Conservation (phyloP, 2,888 invertebrate species). For the Tineola bisselliella region DNA sequence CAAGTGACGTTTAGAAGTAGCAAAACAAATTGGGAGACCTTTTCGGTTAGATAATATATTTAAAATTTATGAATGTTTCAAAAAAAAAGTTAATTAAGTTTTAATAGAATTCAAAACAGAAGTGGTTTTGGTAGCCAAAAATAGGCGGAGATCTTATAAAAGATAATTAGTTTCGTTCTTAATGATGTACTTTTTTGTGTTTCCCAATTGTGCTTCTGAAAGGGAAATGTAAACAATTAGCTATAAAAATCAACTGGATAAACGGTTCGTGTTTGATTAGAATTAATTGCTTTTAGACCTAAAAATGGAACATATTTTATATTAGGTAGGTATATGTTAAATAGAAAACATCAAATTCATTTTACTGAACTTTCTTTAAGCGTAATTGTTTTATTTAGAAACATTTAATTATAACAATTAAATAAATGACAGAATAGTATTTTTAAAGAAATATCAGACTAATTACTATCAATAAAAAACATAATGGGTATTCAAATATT, state of each 20-base stretch:
- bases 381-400: no score
- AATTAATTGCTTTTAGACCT: constrained; percentile 11
- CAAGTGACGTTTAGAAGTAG: constrained; percentile 66
- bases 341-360: no score
- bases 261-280: constrained; percentile 5
- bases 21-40: constrained; percentile 61
- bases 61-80: constrained; percentile 36
- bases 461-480: no score
- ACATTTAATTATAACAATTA: no score
- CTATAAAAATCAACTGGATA: background rate
- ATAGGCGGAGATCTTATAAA: constrained; percentile 66
- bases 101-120: constrained; percentile 65
- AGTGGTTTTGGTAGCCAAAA: constrained; percentile 66
- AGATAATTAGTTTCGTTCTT: constrained; percentile 59
- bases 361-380: no score
- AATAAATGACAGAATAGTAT: no score
- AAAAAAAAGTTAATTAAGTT: constrained; percentile 66
- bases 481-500: no score
- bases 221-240: constrained; percentile 52
- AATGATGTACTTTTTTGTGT: constrained; percentile 46
- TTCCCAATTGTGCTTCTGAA: constrained; percentile 35
- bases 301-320: no score
- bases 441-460: no score
- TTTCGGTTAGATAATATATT: constrained; percentile 49
- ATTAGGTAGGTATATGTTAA: no score